Evolutionary conservation across 2,797 vertebrate genomes (phyloP).

Genomic region (Odontamblyopus rebecca): DNA sequence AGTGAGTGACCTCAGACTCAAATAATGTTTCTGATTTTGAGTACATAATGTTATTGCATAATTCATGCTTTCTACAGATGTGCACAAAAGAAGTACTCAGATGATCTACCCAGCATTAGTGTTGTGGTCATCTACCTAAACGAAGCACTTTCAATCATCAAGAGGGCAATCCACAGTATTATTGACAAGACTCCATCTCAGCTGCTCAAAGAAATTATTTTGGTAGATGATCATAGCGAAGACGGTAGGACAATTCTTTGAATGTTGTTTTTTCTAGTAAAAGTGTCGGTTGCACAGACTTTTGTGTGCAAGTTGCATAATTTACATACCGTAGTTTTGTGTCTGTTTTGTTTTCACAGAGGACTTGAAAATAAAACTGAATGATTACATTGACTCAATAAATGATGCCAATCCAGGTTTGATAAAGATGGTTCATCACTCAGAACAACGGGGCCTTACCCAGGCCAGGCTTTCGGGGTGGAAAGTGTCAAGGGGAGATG

Average conservation of each 20-base stretch:
- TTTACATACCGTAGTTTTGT: neutral
- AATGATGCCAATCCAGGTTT: conserved; percentile 56
- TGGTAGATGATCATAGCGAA: conserved; percentile 82
- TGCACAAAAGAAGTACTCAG: conserved; percentile 67
- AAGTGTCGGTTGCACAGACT: neutral
- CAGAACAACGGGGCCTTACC: conserved; percentile 74
- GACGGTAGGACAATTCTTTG: conserved; percentile 56
- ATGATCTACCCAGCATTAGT: conserved; percentile 74
- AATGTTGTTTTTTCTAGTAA: neutral
- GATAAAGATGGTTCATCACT: conserved; percentile 71
- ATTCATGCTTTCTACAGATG: conserved; percentile 61
- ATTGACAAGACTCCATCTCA: conserved; percentile 73
- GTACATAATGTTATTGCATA: neutral
- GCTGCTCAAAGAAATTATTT: conserved; percentile 80
- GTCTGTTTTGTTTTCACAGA: conserved; percentile 45
- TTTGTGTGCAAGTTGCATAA: neutral
- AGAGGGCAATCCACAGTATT: conserved; percentile 76
- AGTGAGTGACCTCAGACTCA: conserved; percentile 38
- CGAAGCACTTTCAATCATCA: conserved; percentile 80
- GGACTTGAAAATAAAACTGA: conserved; percentile 65
- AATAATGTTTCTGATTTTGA: neutral
- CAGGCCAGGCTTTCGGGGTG: conserved; percentile 78
- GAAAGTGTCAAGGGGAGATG: conserved; percentile 73
- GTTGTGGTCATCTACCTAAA: conserved; percentile 81
- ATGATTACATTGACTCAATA: conserved; percentile 60